Percentiles rank a stretch among this genome's conserved stretches.
Conservation (phyloP, 2,888 invertebrate species). For the Ichneumoninae sp. region DNA sequence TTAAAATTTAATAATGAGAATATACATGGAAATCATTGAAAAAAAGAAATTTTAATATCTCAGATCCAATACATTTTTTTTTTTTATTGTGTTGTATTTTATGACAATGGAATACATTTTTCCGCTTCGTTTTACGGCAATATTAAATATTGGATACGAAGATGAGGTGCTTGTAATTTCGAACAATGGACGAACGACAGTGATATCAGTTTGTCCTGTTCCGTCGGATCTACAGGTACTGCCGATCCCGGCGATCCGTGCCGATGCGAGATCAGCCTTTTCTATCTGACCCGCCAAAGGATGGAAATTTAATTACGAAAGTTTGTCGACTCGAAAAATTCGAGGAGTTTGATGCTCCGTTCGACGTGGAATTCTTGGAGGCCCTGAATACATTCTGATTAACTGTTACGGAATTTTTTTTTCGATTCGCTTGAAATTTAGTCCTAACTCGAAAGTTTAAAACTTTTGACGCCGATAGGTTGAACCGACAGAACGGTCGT, state of each 20-base stretch:
- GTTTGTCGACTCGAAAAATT: constrained; percentile 16
- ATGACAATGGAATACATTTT: not conserved
- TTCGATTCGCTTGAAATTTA: not conserved
- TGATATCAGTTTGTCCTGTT: constrained; percentile 1
- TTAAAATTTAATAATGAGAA: not conserved
- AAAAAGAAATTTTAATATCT: not conserved
- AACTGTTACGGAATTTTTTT: not conserved
- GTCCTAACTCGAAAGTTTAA: not conserved
- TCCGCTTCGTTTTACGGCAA: not conserved
- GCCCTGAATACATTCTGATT: not conserved
- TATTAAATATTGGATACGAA: not conserved
- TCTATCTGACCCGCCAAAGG: not conserved
- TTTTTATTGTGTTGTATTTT: not conserved
- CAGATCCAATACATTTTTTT: not conserved
- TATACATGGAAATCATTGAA: not conserved
- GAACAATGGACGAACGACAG: not conserved
- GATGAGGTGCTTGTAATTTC: not conserved
- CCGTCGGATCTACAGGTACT: not conserved
- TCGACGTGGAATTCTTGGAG: not conserved
- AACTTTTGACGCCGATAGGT: not conserved
- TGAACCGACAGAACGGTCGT: not conserved
- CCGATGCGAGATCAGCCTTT: not conserved
- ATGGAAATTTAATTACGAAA: constrained; percentile 59
- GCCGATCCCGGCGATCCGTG: not conserved
- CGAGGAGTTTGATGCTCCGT: not conserved